Evolutionary conservation across 2,797 vertebrate genomes (phyloP), one percentile per base, ranked within the genome.

Genomic region (Pagetopsis macropterus): DNA sequence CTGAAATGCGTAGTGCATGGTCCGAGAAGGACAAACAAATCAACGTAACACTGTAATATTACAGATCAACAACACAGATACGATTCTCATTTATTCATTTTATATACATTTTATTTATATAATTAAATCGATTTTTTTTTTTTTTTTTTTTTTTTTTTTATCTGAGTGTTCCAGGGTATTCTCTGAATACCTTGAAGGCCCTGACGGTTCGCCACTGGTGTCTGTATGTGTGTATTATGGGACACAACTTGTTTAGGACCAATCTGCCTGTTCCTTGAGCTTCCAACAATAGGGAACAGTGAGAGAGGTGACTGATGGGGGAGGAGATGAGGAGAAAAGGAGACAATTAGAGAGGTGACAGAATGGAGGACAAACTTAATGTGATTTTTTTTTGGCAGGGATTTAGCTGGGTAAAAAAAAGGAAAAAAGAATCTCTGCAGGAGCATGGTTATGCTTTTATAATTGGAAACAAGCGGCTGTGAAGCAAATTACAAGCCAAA

Each of bases 391-490:
- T 41, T 50, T 58, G 17, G 52, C 33, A 23, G 43, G 44, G 9
- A 72, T 79, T 67, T 63, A 66, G 44, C 40, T 50, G 16, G 1
- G 40, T 44, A 23, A 65, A 40, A 50, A 7, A 70, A 37, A 7
- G 33, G 8, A 37, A 67, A 60, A 33, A 31, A 52, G 62, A 41
- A 64, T 58, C 44, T 21, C 48, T 17, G n/a, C 31, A 61, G 43
- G 31, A 74, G 17, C 15, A 60, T 51, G 41, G 56, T 59, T 69
- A 43, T 54, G 59, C 33, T 61, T 69, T 79, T 76, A 37, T 79
- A 79, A 87, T 74, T 84, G 78, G 87, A 88, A 88, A 84, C 71
- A 87, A 61, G 60, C 41, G 52, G 71, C 48, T 54, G 21, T 55
- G 61, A 76, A 70, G 67, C 59, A 84, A 83, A 83, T 75, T 79